Evolutionary conservation across 2,888 invertebrate genomes (phyloP), one percentile per base, ranked within the genome.

Genomic region (Drosophila sordidula): DNA sequence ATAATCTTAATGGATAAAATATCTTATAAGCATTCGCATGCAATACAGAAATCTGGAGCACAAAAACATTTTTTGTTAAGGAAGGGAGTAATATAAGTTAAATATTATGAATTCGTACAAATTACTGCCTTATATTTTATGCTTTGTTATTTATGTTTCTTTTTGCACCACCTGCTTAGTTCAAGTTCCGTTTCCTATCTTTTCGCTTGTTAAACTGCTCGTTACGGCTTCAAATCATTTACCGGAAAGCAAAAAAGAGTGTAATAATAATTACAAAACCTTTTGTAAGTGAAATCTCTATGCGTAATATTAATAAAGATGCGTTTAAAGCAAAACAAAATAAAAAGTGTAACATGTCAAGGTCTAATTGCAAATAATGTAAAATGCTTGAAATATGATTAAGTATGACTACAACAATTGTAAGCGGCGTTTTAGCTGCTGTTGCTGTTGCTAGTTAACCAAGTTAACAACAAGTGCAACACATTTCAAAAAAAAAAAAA

Each of bases 391-490:
- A 63, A 59, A 75, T 29, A 41, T 58, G 2, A 41, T 32, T 32
- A 55, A 51, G 66, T 56, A 50, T 49, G 41, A 44, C 64, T 55
- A 42, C 44, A 29, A 44, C 36, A 68, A 67, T 49, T 63, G 47
- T 61, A 54, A 67, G 62, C 50, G 45, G 18, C 25, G 44, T 36
- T 59, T 57, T 34, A 46, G 49, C 18, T 36, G 32, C 12, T n/a
- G 14, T 14, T 34, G 29, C 51, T 51, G 66, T 68, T 75, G 80
- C 59, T 12, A 68, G 52, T 75, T 84, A 59, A 69, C 39, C 59
- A 67, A 83, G 62, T 76, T 70, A 84, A 80, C 84, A 78, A 84
- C 85, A 80, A 84, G 85, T 80, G 84, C 74, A 75, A 70, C 75
- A 58, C 41, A 32, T 63, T 63, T 36, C 18, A 18, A 1, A 18